Conservation (phyloP, 2,888 invertebrate genomes). For the Volucella bombylans region DNA sequence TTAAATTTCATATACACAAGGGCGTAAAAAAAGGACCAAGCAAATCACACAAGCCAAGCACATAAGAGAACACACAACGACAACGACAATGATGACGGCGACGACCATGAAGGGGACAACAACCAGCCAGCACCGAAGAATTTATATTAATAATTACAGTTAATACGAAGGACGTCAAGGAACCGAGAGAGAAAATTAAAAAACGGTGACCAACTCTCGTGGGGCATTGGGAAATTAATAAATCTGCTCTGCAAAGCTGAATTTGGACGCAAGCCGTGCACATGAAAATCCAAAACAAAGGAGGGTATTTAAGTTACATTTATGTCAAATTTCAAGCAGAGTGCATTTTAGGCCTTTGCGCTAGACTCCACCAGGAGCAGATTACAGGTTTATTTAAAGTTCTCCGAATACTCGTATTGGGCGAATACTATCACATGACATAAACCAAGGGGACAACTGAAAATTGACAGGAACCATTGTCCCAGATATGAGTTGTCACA, state of each 20-base stretch:
- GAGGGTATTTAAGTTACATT: not conserved
- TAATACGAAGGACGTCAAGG: conserved; percentile 43
- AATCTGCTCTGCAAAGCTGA: not conserved
- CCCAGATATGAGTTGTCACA: no score
- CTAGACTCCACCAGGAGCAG: not conserved
- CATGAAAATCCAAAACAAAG: not conserved
- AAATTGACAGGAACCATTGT: no score
- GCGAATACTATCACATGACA: no score
- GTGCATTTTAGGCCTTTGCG: conserved; percentile 35
- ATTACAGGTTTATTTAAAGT: conserved; percentile 32
- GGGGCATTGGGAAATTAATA: conserved; percentile 6
- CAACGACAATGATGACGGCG: not conserved
- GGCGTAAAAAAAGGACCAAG: conserved; percentile 11
- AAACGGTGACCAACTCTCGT: conserved; percentile 1
- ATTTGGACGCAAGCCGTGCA: not conserved
- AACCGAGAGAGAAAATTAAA: not conserved
- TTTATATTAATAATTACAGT: conserved; percentile 62
- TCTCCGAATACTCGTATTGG: no score
- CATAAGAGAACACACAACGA: no score
- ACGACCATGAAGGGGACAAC: conserved; percentile 18
- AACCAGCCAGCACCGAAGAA: conserved; percentile 23
- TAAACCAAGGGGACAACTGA: no score
- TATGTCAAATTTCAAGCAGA: conserved; percentile 48
- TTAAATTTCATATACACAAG: conserved; percentile 42
- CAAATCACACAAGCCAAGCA: not conserved